Base-by-base conservation (phyloP, 2,113 vertebrate genomes). In the Sakesphorus luctuosus region DNA sequence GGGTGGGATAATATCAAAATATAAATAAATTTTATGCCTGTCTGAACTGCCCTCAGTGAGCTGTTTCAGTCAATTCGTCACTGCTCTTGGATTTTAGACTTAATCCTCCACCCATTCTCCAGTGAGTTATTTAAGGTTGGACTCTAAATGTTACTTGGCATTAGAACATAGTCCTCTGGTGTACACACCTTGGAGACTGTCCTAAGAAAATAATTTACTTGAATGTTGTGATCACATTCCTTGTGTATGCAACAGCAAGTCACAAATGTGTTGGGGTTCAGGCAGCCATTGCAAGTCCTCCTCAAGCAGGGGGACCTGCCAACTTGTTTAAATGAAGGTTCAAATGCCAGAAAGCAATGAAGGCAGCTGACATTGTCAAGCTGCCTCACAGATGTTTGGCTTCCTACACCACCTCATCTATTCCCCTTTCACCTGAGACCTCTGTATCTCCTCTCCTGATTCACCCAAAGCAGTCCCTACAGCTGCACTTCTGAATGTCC, bases 381-480 rank as follows among this genome's bases (percentile, higher is more conserved):
- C 79, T 25, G 10, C 79, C 82, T 92, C 87, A 75, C 96, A 95
- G 76, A 84, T 96, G 90, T 97, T 96, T 96, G 91, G 94, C 94
- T 97, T 95, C 76, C 52, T 79, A 9, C 87, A 87, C 33, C 66
- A 73, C n/a, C 74, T 29, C 29, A 25, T 76, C 73, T 89, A 44
- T 79, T 93, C 83, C 61, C 31, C 69, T 83, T 77, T 62, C 72
- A 62, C 17, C 35, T 72, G 63, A 46, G 66, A 38, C 31, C 24
- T 84, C 50, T 75, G 74, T 90, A 55, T 71, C 56, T 36, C 28
- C 52, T 87, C 50, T 78, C 17, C 65, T 40, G 88, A 47, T 55
- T 6, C 0, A 9, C 76, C 87, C 92, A 82, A 61, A 93, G n/a
- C 68, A 79, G 79, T 91, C 82, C 90, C 94, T 95, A 93, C 96